Base-by-base conservation (phyloP, 2,888 invertebrate species). In the Platycheirus albimanus region DNA sequence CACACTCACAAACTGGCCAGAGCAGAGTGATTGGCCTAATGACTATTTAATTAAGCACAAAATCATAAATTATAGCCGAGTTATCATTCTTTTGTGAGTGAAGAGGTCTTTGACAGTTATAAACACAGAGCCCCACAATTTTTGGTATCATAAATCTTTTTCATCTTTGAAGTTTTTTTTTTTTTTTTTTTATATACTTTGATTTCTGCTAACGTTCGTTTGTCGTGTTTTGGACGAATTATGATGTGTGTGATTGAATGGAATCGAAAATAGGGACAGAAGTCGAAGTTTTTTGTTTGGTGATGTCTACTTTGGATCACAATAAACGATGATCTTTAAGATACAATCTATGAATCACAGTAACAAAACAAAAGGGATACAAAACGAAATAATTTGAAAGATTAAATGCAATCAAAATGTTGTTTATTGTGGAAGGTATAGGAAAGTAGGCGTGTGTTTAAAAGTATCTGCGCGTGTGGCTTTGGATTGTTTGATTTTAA, bases 21-120 rank as follows among this genome's bases (percentile, higher is more conserved):
- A 8, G 6, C n/a, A 3, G 30, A 71, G 72, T 83, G 78, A 78
- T 78, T 78, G 78, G 67, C 43, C 83, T 83, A 83, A 83, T 83
- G 83, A 78, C 78, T 78, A 78, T 83, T 83, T 83, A 83, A 83
- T 83, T 78, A 83, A 78, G 63, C 78, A 69, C 67, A 69, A 78
- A 69, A 69, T 69, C 83, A 78, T 83, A 78, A 83, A 78, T 83
- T 83, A 41, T 64, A 54, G 19, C 43, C 67, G 43, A 78, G 80
- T 80, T 80, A 80, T 76, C 75, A 64, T 54, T 80, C 75, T 77
- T 72, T 33, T 71, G 33, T 41, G 67, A 52, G 38, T 24, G 67
- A 49, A 17, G 56, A 54, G 24, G 30, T 64, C 63, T 74, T 69
- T 69, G 72, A 83, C 83, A 72, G 63, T 52, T 74, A 61, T 43